These are phyloP conservation scores for Neocrepidodera transversa DNA, from an alignment of 2,888 invertebrate species.

Conservation along the genomic window DNA sequence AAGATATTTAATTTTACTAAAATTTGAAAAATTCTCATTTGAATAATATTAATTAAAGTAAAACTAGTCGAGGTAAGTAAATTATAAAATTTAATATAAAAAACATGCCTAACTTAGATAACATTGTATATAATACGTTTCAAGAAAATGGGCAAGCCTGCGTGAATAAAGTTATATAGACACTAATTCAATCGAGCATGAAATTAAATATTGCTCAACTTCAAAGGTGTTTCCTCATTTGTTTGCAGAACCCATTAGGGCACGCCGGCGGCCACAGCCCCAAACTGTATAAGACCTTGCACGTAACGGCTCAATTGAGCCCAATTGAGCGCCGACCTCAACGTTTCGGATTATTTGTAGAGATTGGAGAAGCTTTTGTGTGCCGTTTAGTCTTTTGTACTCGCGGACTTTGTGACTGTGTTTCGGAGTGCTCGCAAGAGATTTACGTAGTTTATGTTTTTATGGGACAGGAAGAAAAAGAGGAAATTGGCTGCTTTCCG, in stretches of 20 bases:
- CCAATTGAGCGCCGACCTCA: slow-evolving; percentile 5
- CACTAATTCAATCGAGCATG: slow-evolving; percentile 19
- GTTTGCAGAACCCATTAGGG: slow-evolving; percentile 9
- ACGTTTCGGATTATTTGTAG: slow-evolving; percentile 7
- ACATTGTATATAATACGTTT: no score
- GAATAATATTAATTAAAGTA: no score
- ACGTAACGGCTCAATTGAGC: slow-evolving; percentile 7
- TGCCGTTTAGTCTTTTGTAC: slow-evolving; percentile 4
- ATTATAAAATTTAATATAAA: no score
- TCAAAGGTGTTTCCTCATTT: slow-evolving; percentile 20
- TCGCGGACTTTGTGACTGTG: background rate
- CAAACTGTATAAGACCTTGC: background rate
- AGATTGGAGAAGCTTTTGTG: slow-evolving; percentile 4
- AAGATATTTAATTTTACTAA: no score
- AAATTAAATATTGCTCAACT: slow-evolving; percentile 19
- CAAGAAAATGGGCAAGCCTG: background rate
- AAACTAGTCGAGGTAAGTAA: no score
- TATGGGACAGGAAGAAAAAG: background rate
- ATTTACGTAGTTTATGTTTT: slow-evolving; percentile 7
- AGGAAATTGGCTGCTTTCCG: slow-evolving; percentile 4
- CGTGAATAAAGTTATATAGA: slow-evolving; percentile 4
- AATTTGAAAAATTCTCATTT: no score
- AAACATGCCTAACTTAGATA: no score
- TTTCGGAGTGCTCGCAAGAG: slow-evolving; percentile 8
- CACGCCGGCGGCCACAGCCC: background rate